Percentiles rank a stretch among this genome's conserved stretches.
Evolutionary conservation across 2,888 invertebrate species (phyloP).

Genomic region (Drosophila ustulata): DNA sequence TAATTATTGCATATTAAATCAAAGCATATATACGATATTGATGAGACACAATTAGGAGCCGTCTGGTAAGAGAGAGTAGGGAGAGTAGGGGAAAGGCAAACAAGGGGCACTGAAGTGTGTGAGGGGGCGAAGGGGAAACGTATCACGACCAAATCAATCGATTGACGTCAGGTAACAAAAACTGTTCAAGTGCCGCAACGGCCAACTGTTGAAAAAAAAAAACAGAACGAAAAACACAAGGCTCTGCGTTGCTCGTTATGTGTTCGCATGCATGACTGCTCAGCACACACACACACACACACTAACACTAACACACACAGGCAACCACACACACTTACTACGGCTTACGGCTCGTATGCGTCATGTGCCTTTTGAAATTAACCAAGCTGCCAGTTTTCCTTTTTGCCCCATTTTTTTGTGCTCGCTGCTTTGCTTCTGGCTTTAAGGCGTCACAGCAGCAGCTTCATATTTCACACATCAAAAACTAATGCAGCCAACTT

Average conservation of each 20-base stretch:
- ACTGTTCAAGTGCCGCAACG: constrained; percentile 42
- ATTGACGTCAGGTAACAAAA: constrained; percentile 74
- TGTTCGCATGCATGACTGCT: constrained; percentile 59
- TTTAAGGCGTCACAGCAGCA: constrained; percentile 26
- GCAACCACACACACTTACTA: background rate
- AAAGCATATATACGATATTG: constrained; percentile 41
- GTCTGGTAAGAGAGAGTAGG: constrained; percentile 12
- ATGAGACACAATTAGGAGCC: constrained; percentile 61
- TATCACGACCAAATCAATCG: constrained; percentile 62
- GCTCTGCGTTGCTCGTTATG: constrained; percentile 48
- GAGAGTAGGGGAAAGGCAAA: constrained; percentile 14
- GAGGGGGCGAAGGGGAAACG: too few species aligned
- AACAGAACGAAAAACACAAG: constrained; percentile 26
- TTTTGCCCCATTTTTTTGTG: background rate
- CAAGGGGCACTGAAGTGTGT: too few species aligned
- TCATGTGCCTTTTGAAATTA: constrained; percentile 55
- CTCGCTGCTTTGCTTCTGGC: background rate
- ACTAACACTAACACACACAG: background rate
- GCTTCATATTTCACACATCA: constrained; percentile 27
- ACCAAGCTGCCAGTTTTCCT: constrained; percentile 36
- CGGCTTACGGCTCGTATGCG: constrained; percentile 49
- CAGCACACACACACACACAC: constrained; percentile 23
- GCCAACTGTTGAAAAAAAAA: constrained; percentile 11
- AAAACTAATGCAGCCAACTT: constrained; percentile 26
- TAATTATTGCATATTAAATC: constrained; percentile 76